Conservation (phyloP, 1,140 invertebrate genomes). For the Spodoptera frugiperda region DNA sequence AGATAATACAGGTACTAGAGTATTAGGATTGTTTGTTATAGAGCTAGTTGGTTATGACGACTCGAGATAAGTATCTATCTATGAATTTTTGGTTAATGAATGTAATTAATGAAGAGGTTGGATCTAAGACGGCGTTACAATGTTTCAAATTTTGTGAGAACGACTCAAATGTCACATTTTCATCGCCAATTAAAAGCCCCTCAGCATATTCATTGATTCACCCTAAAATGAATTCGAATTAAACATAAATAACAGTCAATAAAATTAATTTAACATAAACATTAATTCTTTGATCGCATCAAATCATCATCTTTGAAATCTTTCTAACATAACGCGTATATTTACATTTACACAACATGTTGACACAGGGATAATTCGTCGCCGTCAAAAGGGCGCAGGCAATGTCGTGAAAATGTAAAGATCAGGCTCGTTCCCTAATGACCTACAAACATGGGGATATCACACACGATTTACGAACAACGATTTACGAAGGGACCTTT, state of each 20-base stretch:
- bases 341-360: constrained; percentile 36
- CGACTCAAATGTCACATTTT: no score
- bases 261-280: not conserved
- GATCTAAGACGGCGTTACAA: no score
- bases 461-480: constrained; percentile 54
- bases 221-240: no score
- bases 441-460: constrained; percentile 65
- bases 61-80: no score
- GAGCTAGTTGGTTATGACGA: no score
- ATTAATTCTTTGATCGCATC: no score
- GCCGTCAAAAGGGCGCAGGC: constrained; percentile 37
- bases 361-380: constrained; percentile 49
- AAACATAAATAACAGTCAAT: not conserved
- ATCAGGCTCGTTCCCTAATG: constrained; percentile 58
- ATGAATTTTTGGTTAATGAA: no score
- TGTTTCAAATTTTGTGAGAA: no score
- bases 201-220: not conserved
- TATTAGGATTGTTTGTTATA: no score
- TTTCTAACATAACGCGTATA: constrained; percentile 20
- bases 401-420: constrained; percentile 56
- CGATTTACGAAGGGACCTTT: constrained; percentile 21
- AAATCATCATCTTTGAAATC: constrained; percentile 17
- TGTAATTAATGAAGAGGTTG: no score
- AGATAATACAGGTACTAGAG: no score
- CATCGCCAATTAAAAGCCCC: no score